A percentile compares a stretch with the other conserved stretches of the same genome.
phyloP scores from a whole-genome alignment of 2,113 vertebrate genomes.

The Prinia subflava region DNA sequence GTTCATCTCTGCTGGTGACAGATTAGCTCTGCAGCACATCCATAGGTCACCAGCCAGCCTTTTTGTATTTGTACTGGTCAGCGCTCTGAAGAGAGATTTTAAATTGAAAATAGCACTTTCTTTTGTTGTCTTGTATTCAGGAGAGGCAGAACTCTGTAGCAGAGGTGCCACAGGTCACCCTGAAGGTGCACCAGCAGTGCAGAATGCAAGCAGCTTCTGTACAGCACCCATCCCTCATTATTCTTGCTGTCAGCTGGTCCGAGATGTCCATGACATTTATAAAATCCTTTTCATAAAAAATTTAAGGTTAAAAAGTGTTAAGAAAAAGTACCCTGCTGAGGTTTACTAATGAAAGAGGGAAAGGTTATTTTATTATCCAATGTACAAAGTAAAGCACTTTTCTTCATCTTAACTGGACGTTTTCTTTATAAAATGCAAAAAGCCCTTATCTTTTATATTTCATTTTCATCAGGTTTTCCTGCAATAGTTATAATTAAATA shows the following conservation, averaged over 20 bases:
- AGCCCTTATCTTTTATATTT: neutral
- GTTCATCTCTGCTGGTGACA: constrained; percentile 39
- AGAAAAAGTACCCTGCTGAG: neutral
- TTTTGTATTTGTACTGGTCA: constrained; percentile 28
- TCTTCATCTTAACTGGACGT: neutral
- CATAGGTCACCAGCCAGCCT: constrained; percentile 30
- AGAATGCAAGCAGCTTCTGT: neutral
- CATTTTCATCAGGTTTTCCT: constrained; percentile 5
- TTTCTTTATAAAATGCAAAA: neutral
- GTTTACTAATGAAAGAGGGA: constrained; percentile 50
- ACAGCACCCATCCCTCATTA: neutral
- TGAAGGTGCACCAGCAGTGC: neutral
- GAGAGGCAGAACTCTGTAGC: neutral
- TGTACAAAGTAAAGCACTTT: neutral
- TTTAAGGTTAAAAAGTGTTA: constrained; percentile 45
- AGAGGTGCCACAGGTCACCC: neutral
- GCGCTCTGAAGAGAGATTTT: constrained; percentile 9
- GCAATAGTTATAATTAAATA: constrained; percentile 29
- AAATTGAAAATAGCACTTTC: constrained; percentile 45
- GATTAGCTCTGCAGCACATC: constrained; percentile 42
- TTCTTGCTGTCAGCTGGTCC: neutral
- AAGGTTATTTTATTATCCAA: constrained; percentile 57
- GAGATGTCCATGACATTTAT: constrained; percentile 31
- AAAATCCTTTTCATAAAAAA: constrained; percentile 45
- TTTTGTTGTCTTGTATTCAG: constrained; percentile 24